Evolutionary conservation across 2,888 invertebrate species (phyloP), one percentile per base, ranked within the genome.

Genomic region (Anoncus sp.): DNA sequence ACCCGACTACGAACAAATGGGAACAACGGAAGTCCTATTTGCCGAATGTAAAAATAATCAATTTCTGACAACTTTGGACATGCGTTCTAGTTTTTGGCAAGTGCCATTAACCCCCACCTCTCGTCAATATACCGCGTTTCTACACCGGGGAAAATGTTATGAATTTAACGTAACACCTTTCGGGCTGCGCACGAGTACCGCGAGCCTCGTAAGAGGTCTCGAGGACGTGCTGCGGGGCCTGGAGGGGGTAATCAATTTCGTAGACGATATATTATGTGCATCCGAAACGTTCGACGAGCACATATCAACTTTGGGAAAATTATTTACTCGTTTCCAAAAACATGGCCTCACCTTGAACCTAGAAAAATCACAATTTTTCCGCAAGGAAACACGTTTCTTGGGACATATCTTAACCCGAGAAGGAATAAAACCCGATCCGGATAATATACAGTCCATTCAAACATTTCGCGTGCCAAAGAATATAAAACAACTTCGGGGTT

Each of bases 71-170:
- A 75, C 71, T 3, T 16, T 84, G 0, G 83, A 84, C 66, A 12
- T 84, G 22, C 76, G 65, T 0, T 62, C 57, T 3, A 82, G 82
- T n/a, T 85, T 83, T 27, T 83, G 81, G 84, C 81, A 83, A 27
- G 69, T 84, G 0, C 80, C 81, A 0, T 47, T 85, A 2, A 45
- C 75, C 9, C 47, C 57, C 9, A 47, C 55, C 0, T 82, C 79
- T 0, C 14, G 67, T 1, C 62, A 81, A 40, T 81, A 77, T 12
- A 77, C 79, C 0, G 76, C 74, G 0, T 79, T 81, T n/a, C 35
- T 43, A 9, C 51, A 79, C 4, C 40, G 69, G 4, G 79, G 79
- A 1, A 57, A 27, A 10, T 47, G 69, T 0, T 81, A 81, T 7
- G 78, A 76, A 22, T 78, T 78, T 16, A 40, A 16, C 7, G 74